Conservation (phyloP, 2,888 invertebrate genomes). For the Trachelus iudaicus region DNA sequence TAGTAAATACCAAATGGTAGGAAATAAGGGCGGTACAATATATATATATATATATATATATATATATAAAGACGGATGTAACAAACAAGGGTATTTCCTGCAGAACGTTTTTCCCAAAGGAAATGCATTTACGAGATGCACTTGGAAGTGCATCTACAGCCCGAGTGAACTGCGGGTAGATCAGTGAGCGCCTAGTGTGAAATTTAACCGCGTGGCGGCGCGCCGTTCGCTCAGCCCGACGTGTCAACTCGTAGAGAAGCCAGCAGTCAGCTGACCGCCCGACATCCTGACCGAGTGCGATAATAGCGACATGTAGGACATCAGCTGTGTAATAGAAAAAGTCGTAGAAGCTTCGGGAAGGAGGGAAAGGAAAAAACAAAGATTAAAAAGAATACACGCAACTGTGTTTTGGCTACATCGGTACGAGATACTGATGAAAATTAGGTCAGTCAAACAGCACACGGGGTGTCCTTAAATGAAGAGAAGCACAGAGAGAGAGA, state of each 20-base stretch:
- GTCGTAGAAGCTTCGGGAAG: not conserved
- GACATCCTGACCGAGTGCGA: conserved; percentile 41
- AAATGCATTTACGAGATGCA: not conserved
- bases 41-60: too few species aligned
- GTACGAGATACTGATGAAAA: too few species aligned
- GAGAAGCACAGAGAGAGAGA: too few species aligned
- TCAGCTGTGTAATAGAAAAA: conserved; percentile 1
- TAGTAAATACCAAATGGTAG: too few species aligned
- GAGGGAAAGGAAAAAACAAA: conserved; percentile 9
- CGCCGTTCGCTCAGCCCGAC: not conserved
- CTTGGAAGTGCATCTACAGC: not conserved
- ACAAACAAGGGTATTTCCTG: too few species aligned
- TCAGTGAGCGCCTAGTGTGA: too few species aligned
- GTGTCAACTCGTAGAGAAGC: not conserved
- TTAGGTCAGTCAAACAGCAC: too few species aligned
- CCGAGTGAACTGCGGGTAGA: too few species aligned
- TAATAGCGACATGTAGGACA: conserved; percentile 37
- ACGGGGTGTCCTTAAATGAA: too few species aligned
- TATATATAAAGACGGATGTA: too few species aligned
- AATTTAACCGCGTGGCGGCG: conserved; percentile 1
- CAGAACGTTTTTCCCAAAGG: too few species aligned
- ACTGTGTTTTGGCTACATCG: not conserved
- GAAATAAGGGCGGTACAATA: too few species aligned
- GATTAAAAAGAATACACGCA: not conserved
- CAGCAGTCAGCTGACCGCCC: conserved; percentile 33